Percentiles rank a stretch among this genome's conserved stretches.
These are phyloP conservation scores for Parauchenoglanis punctatus DNA, from an alignment of 2,797 vertebrate genomes.

Conservation along the genomic window DNA sequence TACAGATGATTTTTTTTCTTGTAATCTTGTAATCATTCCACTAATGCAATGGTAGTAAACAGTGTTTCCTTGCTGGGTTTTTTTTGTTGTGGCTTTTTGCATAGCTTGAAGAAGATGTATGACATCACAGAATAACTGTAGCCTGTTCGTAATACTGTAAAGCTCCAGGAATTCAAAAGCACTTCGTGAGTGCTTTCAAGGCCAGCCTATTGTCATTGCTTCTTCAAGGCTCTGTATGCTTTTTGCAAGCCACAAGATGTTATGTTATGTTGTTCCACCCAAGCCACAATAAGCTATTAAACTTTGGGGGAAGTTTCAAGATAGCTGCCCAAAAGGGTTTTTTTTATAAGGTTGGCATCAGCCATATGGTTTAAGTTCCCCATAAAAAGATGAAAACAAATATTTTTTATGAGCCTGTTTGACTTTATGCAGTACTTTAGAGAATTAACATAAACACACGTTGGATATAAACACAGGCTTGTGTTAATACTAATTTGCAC, in stretches of 20 bases:
- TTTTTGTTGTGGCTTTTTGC: constrained; percentile 38
- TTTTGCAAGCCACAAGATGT: constrained; percentile 61
- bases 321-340: constrained; percentile 55
- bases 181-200: constrained; percentile 34
- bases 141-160: constrained; percentile 20
- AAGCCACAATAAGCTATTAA: constrained; percentile 46
- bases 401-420: constrained; percentile 55
- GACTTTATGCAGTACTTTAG: constrained; percentile 54
- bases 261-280: constrained; percentile 56
- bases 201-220: constrained; percentile 55
- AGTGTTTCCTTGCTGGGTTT: background rate
- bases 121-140: constrained; percentile 25
- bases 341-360: constrained; percentile 64
- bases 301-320: constrained; percentile 50
- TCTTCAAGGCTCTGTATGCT: constrained; percentile 46
- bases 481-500: constrained; percentile 54
- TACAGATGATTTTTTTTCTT: constrained; percentile 9
- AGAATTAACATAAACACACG: constrained; percentile 49
- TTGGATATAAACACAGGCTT: constrained; percentile 41
- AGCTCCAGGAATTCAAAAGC: constrained; percentile 27
- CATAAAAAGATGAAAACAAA: constrained; percentile 69
- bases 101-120: constrained; percentile 24
- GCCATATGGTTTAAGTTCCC: constrained; percentile 63
- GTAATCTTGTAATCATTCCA: background rate
- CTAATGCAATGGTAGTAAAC: constrained; percentile 25